Base-by-base conservation (phyloP, 2,888 invertebrate genomes). In the Philereme transversata region DNA sequence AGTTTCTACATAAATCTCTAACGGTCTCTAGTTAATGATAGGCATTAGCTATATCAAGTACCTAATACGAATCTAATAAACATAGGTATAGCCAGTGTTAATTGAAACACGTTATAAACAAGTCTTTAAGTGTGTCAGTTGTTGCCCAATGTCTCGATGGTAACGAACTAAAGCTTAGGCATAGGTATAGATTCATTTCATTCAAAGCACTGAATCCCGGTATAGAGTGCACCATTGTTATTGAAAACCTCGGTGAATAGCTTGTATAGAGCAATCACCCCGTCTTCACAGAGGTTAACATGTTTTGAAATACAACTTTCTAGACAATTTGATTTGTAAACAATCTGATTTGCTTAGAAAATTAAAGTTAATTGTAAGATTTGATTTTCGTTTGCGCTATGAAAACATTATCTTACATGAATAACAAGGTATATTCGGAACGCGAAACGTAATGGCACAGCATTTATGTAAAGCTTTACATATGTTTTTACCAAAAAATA, bases 261-360 rank as follows among this genome's bases (percentile, higher is more conserved):
- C 36, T 36, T 6, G 36, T 36, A 40, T 2, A 40, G 40, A 40
- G 40, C 40, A 46, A 33, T 46, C 33, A 46, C 33, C 46, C 11
- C 7, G 5, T 33, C 33, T 49, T 38, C 4, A 6, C 10, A 34
- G 34, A 47, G 46, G 47, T 47, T 48, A 48, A 48, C 9, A 6
- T n/a, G 35, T 48, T 48, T 47, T 47, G 47, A 0, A 33, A 49
- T 49, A 10, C 49, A 49, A 38, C 36, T 38, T 38, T 49, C 36
- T 34, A 41, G 33, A 36, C 52, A 55, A 10, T 11, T 10, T 54
- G 47, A n/a, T 47, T 35, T 41, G 46, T 40, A 40, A 46, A 38
- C 47, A 33, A 54, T 6, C 22, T 9, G 35, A 35, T 41, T 55
- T 46, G 36, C 22, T 35, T n/a, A 55, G 43, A 46, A 34, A 8